Conservation (phyloP, 2,797 vertebrate species). For the Diceros bicornis region DNA sequence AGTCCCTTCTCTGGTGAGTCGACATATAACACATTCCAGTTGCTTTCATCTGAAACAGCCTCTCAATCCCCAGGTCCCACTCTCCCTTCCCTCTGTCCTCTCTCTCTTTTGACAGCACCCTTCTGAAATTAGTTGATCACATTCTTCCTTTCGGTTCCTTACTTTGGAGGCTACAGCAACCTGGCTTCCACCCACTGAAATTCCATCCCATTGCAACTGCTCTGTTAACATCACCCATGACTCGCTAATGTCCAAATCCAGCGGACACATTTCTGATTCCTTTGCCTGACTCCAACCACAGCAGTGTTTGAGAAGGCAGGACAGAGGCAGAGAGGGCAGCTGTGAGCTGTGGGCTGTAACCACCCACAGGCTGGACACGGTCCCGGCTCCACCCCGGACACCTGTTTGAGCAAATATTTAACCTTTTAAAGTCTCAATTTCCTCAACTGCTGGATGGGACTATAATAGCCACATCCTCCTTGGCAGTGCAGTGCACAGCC, state of each 20-base stretch:
- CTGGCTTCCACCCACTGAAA: background rate
- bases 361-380: background rate
- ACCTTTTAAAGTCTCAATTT: background rate
- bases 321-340: rapidly evolving
- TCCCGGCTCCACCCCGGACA: background rate
- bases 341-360: background rate
- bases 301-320: background rate
- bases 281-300: too few relatives aligned
- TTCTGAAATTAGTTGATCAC: background rate
- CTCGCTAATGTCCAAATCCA: background rate
- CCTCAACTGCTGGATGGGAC: background rate
- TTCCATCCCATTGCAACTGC: too few relatives aligned
- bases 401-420: background rate
- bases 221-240: background rate
- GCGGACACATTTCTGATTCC: background rate
- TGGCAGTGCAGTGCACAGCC: background rate
- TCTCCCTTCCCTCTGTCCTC: background rate
- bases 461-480: too few relatives aligned
- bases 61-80: background rate
- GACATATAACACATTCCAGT: background rate
- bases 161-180: background rate
- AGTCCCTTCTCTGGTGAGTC: background rate
- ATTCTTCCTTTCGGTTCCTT: background rate
- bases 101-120: too few relatives aligned
- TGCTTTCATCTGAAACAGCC: background rate